Percentiles rank a stretch among this genome's conserved stretches.
These are phyloP conservation scores for Brachypteracias leptosomus DNA, from an alignment of 2,113 vertebrate genomes.

Conservation along the genomic window DNA sequence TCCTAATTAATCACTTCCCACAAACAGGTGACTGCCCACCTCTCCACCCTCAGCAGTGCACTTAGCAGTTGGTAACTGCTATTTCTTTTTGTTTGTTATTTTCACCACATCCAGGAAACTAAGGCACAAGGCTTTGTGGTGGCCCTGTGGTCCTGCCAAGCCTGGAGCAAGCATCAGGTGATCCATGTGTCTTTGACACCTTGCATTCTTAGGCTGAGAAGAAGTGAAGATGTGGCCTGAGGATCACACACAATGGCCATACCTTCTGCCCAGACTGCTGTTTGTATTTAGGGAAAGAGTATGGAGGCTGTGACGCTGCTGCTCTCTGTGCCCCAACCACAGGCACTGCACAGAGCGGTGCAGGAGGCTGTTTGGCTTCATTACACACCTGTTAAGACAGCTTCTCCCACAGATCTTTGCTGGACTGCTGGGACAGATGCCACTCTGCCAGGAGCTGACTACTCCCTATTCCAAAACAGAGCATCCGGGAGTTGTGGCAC, in stretches of 20 bases:
- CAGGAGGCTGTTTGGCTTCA: background rate
- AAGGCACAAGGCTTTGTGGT: background rate
- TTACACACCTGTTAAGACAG: background rate
- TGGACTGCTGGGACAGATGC: background rate
- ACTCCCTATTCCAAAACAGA: background rate
- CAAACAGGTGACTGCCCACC: background rate
- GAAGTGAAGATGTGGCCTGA: background rate
- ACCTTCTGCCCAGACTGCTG: background rate
- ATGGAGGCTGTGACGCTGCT: background rate
- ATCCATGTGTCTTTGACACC: background rate
- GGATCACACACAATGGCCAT: background rate
- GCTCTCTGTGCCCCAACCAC: background rate
- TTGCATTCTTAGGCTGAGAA: background rate
- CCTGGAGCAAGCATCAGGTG: background rate
- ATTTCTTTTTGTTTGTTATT: background rate
- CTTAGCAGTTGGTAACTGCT: background rate
- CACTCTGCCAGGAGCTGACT: background rate
- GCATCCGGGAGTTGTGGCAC: fast-evolving
- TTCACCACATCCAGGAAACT: background rate
- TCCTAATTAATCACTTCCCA: background rate
- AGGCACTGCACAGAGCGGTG: fast-evolving
- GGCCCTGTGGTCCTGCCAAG: background rate
- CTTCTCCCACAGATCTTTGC: background rate
- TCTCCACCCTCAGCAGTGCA: background rate
- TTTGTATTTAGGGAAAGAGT: background rate